These are phyloP conservation scores for Oedothorax gibbosus DNA, from an alignment of 1,140 invertebrate genomes.

Conservation along the genomic window DNA sequence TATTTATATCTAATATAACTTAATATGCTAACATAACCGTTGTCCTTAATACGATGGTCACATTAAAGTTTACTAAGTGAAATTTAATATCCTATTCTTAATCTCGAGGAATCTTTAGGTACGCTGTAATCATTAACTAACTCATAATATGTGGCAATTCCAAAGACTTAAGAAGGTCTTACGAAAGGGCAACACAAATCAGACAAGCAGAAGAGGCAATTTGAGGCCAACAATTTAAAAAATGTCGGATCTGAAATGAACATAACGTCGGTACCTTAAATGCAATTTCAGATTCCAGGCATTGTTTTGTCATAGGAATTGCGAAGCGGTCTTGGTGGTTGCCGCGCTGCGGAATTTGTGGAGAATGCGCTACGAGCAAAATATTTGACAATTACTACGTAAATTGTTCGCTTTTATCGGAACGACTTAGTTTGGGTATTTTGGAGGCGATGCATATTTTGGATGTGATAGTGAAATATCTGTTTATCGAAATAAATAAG, in stretches of 20 bases:
- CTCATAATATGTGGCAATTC: neutral
- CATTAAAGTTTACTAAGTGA: no score
- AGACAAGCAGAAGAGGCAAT: neutral
- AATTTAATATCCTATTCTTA: neutral
- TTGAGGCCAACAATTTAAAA: slow-evolving; percentile 42
- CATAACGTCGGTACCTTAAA: slow-evolving; percentile 33
- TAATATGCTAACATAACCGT: no score
- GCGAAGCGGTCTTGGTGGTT: slow-evolving; percentile 34
- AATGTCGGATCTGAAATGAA: slow-evolving; percentile 43
- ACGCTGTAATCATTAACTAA: neutral
- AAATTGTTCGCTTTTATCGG: slow-evolving; percentile 28
- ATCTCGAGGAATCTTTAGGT: neutral
- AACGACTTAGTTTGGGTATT: slow-evolving; percentile 26
- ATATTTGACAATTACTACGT: slow-evolving; percentile 55
- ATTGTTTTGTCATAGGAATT: slow-evolving; percentile 49
- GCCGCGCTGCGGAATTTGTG: slow-evolving; percentile 45
- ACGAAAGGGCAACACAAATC: no score
- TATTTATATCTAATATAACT: no score
- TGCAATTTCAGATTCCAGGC: slow-evolving; percentile 53
- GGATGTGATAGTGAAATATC: no score
- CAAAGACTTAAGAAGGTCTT: no score
- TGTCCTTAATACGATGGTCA: no score
- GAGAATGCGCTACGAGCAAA: slow-evolving; percentile 52
- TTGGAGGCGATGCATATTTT: neutral
- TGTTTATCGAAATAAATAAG: no score